Evolutionary conservation across 64 coral and sea anemone genomes (phyloP).

Genomic region (Dendrophyllia cribrosa): DNA sequence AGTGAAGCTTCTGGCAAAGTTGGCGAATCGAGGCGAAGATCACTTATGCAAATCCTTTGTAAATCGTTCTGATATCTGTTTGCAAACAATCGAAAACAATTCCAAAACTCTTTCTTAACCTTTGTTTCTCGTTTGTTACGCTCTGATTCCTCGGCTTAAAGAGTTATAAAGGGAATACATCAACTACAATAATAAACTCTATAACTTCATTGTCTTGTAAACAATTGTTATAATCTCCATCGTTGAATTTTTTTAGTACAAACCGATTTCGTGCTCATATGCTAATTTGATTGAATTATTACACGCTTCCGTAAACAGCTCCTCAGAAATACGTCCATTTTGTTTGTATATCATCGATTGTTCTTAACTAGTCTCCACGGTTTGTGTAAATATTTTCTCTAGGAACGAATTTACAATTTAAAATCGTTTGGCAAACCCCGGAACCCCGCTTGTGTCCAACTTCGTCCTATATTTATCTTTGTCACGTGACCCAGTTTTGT

Average conservation of each 20-base stretch:
- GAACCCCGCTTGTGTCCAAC: neutral
- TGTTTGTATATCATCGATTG: constrained; percentile 5
- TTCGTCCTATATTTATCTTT: constrained; percentile 17
- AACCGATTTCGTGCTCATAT: neutral
- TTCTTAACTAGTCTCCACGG: neutral
- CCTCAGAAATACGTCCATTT: neutral
- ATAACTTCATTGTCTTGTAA: neutral
- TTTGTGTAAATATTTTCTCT: neutral
- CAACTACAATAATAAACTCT: neutral
- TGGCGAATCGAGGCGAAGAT: neutral
- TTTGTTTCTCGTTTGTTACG: neutral
- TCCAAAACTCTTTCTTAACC: neutral
- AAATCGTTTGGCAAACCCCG: neutral
- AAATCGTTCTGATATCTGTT: neutral
- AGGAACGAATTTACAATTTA: neutral
- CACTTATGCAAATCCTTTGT: neutral
- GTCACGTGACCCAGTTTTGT: constrained; percentile 39
- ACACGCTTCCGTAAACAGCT: neutral
- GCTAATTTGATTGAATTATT: neutral
- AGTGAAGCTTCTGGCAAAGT: neutral
- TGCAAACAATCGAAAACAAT: neutral
- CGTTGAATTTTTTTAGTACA: neutral
- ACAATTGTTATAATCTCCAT: no score
- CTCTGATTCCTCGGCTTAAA: neutral
- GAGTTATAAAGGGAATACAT: neutral